These are phyloP conservation scores for Scolopax mira DNA, from an alignment of 2,113 vertebrate species.

Conservation along the genomic window DNA sequence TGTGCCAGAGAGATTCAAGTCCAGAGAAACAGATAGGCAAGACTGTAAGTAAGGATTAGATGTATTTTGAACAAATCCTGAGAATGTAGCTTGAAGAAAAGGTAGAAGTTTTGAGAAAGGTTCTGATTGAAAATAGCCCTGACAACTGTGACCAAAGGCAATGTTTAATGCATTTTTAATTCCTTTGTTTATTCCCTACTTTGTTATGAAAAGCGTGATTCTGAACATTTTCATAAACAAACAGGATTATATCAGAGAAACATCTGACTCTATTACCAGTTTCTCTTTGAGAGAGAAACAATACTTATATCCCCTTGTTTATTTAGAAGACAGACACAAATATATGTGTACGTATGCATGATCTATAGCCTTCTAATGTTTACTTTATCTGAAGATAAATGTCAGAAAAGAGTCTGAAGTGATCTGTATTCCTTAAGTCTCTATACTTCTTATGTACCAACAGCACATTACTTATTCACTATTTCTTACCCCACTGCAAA, in stretches of 20 bases:
- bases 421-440: slow-evolving; percentile 39
- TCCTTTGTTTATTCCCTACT: background rate
- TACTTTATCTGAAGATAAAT: background rate
- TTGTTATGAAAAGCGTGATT: background rate
- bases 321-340: background rate
- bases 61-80: background rate
- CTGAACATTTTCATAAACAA: background rate
- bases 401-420: background rate
- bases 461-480: background rate
- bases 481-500: background rate
- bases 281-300: background rate
- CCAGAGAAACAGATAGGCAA: background rate
- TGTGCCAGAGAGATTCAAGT: background rate
- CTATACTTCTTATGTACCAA: slow-evolving; percentile 35
- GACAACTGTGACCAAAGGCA: background rate
- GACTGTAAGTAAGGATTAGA: background rate
- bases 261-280: background rate
- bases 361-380: background rate
- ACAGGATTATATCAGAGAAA: background rate
- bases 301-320: background rate
- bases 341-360: background rate
- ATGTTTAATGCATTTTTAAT: background rate
- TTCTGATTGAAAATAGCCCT: background rate
- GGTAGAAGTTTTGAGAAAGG: background rate
- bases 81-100: background rate